Percentiles rank a stretch among this genome's conserved stretches.
Evolutionary conservation across 1,140 invertebrate genomes (phyloP).

Genomic region (Apis dorsata): DNA sequence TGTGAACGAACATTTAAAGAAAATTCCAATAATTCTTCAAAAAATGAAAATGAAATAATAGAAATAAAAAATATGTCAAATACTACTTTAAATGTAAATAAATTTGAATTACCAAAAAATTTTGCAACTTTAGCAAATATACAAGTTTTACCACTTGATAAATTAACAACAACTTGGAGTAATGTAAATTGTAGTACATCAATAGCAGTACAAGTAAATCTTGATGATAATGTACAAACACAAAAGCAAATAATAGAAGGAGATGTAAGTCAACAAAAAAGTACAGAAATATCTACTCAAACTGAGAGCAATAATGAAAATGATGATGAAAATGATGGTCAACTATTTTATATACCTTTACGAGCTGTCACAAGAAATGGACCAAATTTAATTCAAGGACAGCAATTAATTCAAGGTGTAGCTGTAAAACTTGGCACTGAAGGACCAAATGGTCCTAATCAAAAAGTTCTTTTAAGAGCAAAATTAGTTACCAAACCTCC

Average conservation of each 20-base stretch:
- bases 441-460: conserved; percentile 83
- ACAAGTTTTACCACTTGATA: conserved; percentile 76
- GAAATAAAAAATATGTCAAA: conserved; percentile 16
- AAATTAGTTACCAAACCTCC: conserved; percentile 85
- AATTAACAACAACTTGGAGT: conserved; percentile 76
- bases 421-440: conserved; percentile 85
- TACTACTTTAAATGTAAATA: conserved; percentile 55
- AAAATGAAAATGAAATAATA: conserved; percentile 29
- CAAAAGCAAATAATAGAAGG: conserved; percentile 45
- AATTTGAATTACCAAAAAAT: conserved; percentile 74
- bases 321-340: conserved; percentile 79
- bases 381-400: conserved; percentile 75
- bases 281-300: conserved; percentile 80
- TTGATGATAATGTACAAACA: conserved; percentile 72
- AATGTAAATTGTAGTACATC: conserved; percentile 79
- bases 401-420: conserved; percentile 84
- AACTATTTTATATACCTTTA: conserved; percentile 86
- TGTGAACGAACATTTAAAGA: conserved; percentile 18
- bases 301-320: conserved; percentile 79
- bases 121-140: conserved; percentile 74
- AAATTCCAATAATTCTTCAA: neutral
- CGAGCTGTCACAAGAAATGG: conserved; percentile 80
- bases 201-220: conserved; percentile 83
- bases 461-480: conserved; percentile 84
- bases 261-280: conserved; percentile 65